Percentiles rank a stretch among this genome's conserved stretches.
Evolutionary conservation across 2,113 vertebrate species (phyloP).

Genomic region (Leptocoma aspasia): DNA sequence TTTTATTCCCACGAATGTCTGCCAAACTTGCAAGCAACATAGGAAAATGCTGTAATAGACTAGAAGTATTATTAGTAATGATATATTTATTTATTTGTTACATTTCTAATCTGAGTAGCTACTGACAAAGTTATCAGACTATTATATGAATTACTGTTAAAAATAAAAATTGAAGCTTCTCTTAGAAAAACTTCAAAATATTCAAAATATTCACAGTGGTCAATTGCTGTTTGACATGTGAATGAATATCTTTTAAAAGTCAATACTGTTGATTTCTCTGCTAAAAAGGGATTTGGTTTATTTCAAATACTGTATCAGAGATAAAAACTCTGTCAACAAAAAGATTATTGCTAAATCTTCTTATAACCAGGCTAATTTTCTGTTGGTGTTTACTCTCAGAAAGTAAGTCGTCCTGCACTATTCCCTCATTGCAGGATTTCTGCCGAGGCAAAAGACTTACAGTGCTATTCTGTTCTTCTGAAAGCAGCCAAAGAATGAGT

Average conservation of each 20-base stretch:
- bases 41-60: not conserved
- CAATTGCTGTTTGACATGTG: not conserved
- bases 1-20: not conserved
- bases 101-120: not conserved
- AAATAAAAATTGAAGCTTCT: not conserved
- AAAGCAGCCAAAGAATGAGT: not conserved
- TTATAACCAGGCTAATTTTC: not conserved
- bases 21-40: not conserved
- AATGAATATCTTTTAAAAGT: not conserved
- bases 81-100: not conserved
- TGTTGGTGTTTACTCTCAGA: not conserved
- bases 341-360: not conserved
- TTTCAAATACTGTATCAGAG: not conserved
- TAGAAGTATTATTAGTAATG: not conserved
- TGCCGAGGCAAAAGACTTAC: not conserved
- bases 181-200: not conserved
- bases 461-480: not conserved
- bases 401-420: not conserved
- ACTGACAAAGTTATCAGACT: not conserved
- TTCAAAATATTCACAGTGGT: not conserved
- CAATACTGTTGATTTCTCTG: not conserved
- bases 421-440: not conserved
- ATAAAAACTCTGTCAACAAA: slow-evolving; percentile 7
- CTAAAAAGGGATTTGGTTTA: slow-evolving; percentile 1
- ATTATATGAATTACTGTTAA: not conserved